A percentile compares a stretch with the other conserved stretches of the same genome.
phyloP scores from a whole-genome alignment of 1,140 invertebrate genomes.

The Drosophila yakuba region DNA sequence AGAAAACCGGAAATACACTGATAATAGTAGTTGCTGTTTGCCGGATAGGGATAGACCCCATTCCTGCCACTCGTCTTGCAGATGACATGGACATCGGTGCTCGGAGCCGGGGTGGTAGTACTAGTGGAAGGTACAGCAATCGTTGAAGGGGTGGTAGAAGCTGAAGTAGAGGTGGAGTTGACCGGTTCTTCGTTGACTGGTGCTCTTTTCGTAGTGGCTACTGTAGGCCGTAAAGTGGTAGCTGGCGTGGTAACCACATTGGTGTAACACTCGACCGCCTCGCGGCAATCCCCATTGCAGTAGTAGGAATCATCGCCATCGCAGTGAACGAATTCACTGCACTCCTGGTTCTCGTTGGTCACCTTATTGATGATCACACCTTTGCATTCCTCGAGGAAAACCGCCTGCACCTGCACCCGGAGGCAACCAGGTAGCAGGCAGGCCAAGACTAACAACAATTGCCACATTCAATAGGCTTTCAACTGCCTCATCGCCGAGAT shows the following conservation, averaged over 20 bases:
- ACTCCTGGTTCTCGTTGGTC: slow-evolving; percentile 50
- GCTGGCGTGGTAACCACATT: background rate
- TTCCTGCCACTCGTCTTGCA: slow-evolving; percentile 43
- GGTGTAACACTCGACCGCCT: slow-evolving; percentile 44
- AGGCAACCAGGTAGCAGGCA: slow-evolving; percentile 33
- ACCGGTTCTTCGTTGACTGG: too few species aligned
- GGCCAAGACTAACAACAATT: slow-evolving; percentile 37
- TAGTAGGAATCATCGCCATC: slow-evolving; percentile 72
- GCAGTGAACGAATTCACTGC: slow-evolving; percentile 72
- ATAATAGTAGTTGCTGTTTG: slow-evolving; percentile 69
- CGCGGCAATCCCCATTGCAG: slow-evolving; percentile 61
- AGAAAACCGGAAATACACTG: slow-evolving; percentile 60
- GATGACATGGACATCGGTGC: slow-evolving; percentile 26
- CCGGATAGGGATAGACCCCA: slow-evolving; percentile 64
- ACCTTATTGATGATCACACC: slow-evolving; percentile 58
- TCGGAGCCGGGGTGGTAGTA: background rate
- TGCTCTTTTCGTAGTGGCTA: background rate
- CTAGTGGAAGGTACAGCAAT: background rate
- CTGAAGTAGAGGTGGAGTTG: background rate
- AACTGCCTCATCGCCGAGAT: slow-evolving; percentile 46
- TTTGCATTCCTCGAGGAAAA: slow-evolving; percentile 66
- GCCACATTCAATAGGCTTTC: slow-evolving; percentile 54
- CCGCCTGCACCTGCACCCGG: slow-evolving; percentile 18
- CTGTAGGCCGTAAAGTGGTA: background rate
- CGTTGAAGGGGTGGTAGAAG: background rate